Evolutionary conservation across 1,140 invertebrate species (phyloP).

Genomic region (Drosophila arizonae): DNA sequence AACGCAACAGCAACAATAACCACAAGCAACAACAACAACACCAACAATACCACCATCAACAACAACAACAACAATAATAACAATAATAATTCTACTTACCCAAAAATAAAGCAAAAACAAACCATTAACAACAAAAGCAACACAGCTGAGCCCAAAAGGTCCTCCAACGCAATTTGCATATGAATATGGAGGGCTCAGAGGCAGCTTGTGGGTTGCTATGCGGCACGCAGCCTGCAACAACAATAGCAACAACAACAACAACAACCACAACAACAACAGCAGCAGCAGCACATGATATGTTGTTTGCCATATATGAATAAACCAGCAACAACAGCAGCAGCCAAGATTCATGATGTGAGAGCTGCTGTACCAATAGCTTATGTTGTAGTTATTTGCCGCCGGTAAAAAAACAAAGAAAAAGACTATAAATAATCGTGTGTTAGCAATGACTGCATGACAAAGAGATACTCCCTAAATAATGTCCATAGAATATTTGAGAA

Average conservation of each 20-base stretch:
- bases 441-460: no score
- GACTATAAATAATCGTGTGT: not conserved
- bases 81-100: conserved; percentile 14
- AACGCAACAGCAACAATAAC: conserved; percentile 47
- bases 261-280: conserved; percentile 40
- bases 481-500: no score
- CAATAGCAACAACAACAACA: conserved; percentile 34
- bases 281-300: conserved; percentile 55
- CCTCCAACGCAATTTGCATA: conserved; percentile 76
- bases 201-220: conserved; percentile 58
- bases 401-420: conserved; percentile 37
- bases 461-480: conserved; percentile 3
- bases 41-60: conserved; percentile 39
- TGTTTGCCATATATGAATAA: conserved; percentile 64
- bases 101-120: conserved; percentile 27
- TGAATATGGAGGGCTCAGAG: conserved; percentile 67
- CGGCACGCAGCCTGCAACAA: conserved; percentile 27
- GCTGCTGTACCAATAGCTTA: conserved; percentile 67
- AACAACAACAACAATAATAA: conserved; percentile 32
- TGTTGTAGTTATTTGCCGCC: conserved; percentile 70
- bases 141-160: conserved; percentile 58
- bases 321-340: conserved; percentile 47
- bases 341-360: conserved; percentile 32
- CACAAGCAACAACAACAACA: conserved; percentile 32
- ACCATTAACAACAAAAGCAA: conserved; percentile 32